Evolutionary conservation across 2,888 invertebrate genomes (phyloP), one percentile per base, ranked within the genome.

Genomic region (Aphodius sticticus): DNA sequence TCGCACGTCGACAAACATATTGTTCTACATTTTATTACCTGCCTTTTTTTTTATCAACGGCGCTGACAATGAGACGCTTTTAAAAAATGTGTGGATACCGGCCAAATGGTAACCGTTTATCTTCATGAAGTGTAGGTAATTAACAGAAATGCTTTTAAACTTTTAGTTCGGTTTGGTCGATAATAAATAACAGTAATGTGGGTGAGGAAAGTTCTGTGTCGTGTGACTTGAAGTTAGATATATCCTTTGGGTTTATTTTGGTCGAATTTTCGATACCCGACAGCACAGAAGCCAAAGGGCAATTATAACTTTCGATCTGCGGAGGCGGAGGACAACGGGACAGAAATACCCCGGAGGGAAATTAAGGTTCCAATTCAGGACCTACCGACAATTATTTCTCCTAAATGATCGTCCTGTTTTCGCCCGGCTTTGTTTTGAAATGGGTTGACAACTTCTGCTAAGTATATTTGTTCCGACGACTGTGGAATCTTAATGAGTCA

Each of bases 71-170:
- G 53, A 53, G 53, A 53, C 53, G 53, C 53, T 53, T 9, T 12
- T 7, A 53, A 53, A 53, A 53, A 53, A 12, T 53, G 53, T 53
- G 53, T 53, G 53, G 53, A 53, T 53, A 53, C 53, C 53, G 12
- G 53, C 53, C 53, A 53, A 53, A 53, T 53, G 53, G 53, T 53
- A 9, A 53, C 53, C 53, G 53, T 53, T 53, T 53, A 53, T 53
- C 53, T 26, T 26, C 26, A 26, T 26, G 26, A 26, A 26, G 26
- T 53, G 53, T 12, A 9, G 53, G 4, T 53, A 9, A 53, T 53
- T 53, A 53, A 53, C 53, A 53, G 53, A 53, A 53, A 53, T 53
- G 53, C 53, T 53, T 53, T 53, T 53, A 53, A 53, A 53, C 53
- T 53, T 53, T 53, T 53, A 53, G 53, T 53, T 53, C 12, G 6